phyloP scores from a whole-genome alignment of 2,888 invertebrate genomes.

The Meloe dianella region DNA sequence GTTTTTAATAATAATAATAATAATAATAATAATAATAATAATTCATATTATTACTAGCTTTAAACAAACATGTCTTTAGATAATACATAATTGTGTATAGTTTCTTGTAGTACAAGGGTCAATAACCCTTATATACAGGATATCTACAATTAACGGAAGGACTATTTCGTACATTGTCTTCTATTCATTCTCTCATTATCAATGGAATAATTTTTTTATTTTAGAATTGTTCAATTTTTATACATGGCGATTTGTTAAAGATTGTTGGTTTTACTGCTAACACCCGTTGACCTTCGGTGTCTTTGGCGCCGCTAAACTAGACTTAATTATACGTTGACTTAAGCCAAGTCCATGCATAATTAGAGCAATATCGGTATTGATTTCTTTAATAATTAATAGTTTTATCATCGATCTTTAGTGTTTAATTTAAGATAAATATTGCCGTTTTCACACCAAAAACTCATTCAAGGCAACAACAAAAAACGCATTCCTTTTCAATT shows the following conservation, averaged over 20 bases:
- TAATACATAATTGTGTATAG: conserved; percentile 17
- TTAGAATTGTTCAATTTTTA: no score
- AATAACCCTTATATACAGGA: conserved; percentile 30
- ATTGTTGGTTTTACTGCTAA: conserved; percentile 6
- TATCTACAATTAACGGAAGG: conserved; percentile 32
- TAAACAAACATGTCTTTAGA: conserved; percentile 23
- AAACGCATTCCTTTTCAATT: not conserved
- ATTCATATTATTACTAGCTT: not conserved
- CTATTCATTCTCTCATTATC: conserved; percentile 7
- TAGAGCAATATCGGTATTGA: conserved; percentile 22
- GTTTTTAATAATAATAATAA: not conserved
- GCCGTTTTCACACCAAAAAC: no score
- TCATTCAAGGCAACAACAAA: not conserved
- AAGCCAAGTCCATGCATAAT: not conserved
- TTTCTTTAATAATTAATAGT: no score
- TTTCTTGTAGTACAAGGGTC: conserved; percentile 38
- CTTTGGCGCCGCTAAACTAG: conserved; percentile 31
- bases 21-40: no score
- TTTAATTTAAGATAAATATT: no score
- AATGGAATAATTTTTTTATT: no score
- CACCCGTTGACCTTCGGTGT: conserved; percentile 30
- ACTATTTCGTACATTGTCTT: conserved; percentile 22
- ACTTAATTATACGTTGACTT: conserved; percentile 21
- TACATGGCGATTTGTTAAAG: conserved; percentile 10
- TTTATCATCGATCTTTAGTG: not conserved